Percentiles rank a stretch among this genome's conserved stretches.
phyloP scores from a whole-genome alignment of 2,797 vertebrate species.

The Acanthurus tractus region DNA sequence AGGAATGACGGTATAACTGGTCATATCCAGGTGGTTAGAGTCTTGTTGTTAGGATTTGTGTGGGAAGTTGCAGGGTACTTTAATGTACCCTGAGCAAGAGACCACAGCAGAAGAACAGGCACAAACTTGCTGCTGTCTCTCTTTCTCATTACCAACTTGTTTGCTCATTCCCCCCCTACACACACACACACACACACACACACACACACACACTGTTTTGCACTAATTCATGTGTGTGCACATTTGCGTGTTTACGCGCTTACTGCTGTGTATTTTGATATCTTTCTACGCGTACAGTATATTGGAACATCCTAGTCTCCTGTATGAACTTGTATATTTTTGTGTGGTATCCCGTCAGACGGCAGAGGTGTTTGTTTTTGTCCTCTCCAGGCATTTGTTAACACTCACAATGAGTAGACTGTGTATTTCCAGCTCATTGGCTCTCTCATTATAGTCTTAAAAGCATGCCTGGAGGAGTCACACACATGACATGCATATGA shows the following conservation, averaged over 20 bases:
- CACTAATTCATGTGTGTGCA: slow-evolving; percentile 24
- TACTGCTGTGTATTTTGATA: slow-evolving; percentile 46
- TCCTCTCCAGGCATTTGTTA: slow-evolving; percentile 44
- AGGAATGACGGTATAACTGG: not conserved
- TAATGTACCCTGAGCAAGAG: slow-evolving; percentile 44
- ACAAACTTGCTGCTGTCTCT: slow-evolving; percentile 56
- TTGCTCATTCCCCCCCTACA: slow-evolving; percentile 18
- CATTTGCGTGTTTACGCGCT: slow-evolving; percentile 24
- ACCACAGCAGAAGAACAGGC: slow-evolving; percentile 57
- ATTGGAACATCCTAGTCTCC: slow-evolving; percentile 29
- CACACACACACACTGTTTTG: slow-evolving; percentile 18
- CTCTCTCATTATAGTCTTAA: slow-evolving; percentile 50
- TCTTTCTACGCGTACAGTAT: slow-evolving; percentile 7
- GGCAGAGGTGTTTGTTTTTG: slow-evolving; percentile 53
- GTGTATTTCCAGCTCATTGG: slow-evolving; percentile 56
- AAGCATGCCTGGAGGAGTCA: slow-evolving; percentile 41
- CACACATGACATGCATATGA: slow-evolving; percentile 8
- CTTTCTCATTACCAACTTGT: slow-evolving; percentile 55
- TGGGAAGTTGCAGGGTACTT: slow-evolving; percentile 60
- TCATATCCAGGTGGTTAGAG: slow-evolving; percentile 6
- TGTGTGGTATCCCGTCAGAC: slow-evolving; percentile 34
- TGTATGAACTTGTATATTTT: slow-evolving; percentile 53
- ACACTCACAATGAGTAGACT: slow-evolving; percentile 41
- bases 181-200: slow-evolving; percentile 20
- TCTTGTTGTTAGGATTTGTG: slow-evolving; percentile 47